These are phyloP conservation scores for Eumeta japonica DNA, from an alignment of 1,140 invertebrate species.

Conservation along the genomic window DNA sequence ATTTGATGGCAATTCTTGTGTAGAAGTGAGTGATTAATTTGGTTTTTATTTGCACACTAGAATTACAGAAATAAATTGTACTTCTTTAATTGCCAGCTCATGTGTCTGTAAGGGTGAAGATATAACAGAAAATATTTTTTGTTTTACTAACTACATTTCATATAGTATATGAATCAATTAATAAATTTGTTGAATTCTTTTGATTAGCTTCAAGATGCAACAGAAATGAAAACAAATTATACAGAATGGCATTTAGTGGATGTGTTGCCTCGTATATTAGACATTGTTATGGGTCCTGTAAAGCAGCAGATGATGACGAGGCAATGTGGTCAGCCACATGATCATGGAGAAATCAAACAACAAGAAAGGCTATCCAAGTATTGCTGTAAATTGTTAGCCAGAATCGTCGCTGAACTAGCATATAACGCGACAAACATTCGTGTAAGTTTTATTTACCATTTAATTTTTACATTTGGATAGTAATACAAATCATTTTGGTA, in stretches of 20 bases:
- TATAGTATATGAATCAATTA: too few relatives aligned
- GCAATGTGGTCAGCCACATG: slow-evolving; percentile 35
- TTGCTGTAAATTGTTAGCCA: slow-evolving; percentile 81
- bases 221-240: slow-evolving; percentile 18
- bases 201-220: slow-evolving; percentile 9
- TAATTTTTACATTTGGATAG: too few relatives aligned
- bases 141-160: too few relatives aligned
- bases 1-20: too few relatives aligned
- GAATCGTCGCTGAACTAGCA: slow-evolving; percentile 86
- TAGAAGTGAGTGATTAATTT: too few relatives aligned
- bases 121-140: too few relatives aligned
- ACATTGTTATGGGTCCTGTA: slow-evolving; percentile 79
- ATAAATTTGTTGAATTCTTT: slow-evolving; percentile 1
- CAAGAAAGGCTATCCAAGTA: slow-evolving; percentile 66
- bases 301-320: slow-evolving; percentile 57
- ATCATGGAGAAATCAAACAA: slow-evolving; percentile 37
- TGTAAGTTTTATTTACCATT: slow-evolving; percentile 16
- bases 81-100: too few relatives aligned
- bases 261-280: slow-evolving; percentile 78
- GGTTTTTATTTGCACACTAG: too few relatives aligned
- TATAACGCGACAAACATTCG: slow-evolving; percentile 62
- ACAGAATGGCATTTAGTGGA: slow-evolving; percentile 77
- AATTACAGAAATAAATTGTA: too few relatives aligned
- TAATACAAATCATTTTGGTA: background rate
- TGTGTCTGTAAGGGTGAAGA: too few relatives aligned